These are phyloP conservation scores for Drosophila ironensis DNA, from an alignment of 1,140 invertebrate genomes.

Conservation along the genomic window DNA sequence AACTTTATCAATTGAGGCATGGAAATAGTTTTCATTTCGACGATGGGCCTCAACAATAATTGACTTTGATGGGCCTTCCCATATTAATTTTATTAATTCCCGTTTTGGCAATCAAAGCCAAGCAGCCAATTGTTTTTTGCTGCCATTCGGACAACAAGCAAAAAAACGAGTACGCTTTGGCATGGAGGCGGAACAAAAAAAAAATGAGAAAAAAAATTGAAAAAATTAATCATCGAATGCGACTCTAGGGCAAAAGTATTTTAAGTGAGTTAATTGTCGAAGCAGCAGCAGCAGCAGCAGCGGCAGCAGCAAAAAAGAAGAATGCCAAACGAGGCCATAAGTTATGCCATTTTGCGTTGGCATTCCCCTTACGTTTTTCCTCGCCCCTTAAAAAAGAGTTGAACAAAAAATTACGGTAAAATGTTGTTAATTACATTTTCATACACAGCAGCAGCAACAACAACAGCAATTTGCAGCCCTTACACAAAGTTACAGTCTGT, in stretches of 20 bases:
- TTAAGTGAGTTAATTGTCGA: constrained; percentile 71
- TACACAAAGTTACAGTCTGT: constrained; percentile 43
- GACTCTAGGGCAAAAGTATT: constrained; percentile 60
- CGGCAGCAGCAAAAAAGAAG: constrained; percentile 11
- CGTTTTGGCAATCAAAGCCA: constrained; percentile 59
- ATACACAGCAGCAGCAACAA: constrained; percentile 61
- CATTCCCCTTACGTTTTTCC: constrained; percentile 10
- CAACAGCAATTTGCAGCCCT: constrained; percentile 41
- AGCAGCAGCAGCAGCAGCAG: constrained; percentile 11
- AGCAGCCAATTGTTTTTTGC: constrained; percentile 37
- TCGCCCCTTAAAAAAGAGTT: constrained; percentile 31
- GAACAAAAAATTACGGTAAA: constrained; percentile 56
- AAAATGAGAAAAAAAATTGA: no score
- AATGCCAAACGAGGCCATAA: constrained; percentile 63
- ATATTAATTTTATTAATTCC: constrained; percentile 70
- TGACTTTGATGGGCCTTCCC: constrained; percentile 54
- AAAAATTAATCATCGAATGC: constrained; percentile 60
- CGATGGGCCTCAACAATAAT: constrained; percentile 45
- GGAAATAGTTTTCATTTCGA: constrained; percentile 58
- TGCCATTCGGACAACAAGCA: not conserved
- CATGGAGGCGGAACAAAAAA: not conserved
- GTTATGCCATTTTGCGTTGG: constrained; percentile 69
- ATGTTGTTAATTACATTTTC: constrained; percentile 78
- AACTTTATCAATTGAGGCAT: constrained; percentile 73
- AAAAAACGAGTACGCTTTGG: not conserved